phyloP scores from a whole-genome alignment of 2,113 vertebrate genomes.

The Hemibagrus wyckioides region DNA sequence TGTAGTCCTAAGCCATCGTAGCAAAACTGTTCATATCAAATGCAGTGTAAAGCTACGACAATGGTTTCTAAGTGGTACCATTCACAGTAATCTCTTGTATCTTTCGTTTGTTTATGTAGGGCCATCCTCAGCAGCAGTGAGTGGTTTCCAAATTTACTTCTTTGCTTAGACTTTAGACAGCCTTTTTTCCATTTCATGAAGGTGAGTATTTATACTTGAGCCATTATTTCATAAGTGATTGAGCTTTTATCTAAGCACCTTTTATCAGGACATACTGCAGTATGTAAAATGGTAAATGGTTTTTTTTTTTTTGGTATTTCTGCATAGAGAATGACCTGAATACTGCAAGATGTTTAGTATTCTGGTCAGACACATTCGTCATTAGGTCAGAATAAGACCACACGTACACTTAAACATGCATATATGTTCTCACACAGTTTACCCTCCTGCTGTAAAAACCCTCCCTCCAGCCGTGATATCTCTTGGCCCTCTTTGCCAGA shows the following conservation, averaged over 20 bases:
- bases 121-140: too few relatives aligned
- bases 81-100: too few relatives aligned
- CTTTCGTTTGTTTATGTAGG: too few relatives aligned
- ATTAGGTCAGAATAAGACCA: conserved; percentile 60
- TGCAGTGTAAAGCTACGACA: too few relatives aligned
- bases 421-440: conserved; percentile 46
- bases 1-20: too few relatives aligned
- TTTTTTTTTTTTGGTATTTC: neutral
- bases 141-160: neutral
- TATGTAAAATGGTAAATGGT: neutral
- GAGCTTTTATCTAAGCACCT: neutral
- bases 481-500: conserved; percentile 31
- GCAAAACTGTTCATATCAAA: too few relatives aligned
- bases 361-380: conserved; percentile 71
- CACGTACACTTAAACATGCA: conserved; percentile 44
- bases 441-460: conserved; percentile 54
- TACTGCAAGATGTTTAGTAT: conserved; percentile 50
- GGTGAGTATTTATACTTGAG: neutral
- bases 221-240: neutral
- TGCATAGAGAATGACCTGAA: conserved; percentile 42
- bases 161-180: neutral
- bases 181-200: neutral
- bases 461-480: conserved; percentile 57
- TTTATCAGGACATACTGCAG: neutral
- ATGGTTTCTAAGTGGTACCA: too few relatives aligned